Percentiles rank a stretch among this genome's conserved stretches.
phyloP scores from a whole-genome alignment of 2,113 vertebrate species.

The Chloropsis cyanopogon region DNA sequence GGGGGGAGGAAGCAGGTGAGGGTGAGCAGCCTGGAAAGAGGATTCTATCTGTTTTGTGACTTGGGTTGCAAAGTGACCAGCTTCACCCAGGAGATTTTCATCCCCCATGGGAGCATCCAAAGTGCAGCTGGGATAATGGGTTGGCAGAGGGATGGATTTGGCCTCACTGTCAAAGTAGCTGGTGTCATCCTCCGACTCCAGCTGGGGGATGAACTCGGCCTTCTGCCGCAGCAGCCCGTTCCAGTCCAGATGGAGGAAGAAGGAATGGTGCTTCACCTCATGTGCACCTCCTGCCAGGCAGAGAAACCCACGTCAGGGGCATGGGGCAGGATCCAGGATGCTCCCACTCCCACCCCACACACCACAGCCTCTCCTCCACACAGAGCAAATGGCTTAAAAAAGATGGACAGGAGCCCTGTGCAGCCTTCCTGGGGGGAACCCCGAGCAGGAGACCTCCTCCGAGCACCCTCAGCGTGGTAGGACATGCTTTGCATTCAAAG shows the following conservation, averaged over 20 bases:
- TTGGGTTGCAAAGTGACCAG: accelerated
- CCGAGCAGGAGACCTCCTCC: background rate
- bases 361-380: background rate
- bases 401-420: background rate
- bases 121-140: background rate
- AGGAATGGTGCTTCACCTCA: constrained; percentile 91
- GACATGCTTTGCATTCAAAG: background rate
- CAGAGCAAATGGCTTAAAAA: background rate
- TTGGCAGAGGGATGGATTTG: background rate
- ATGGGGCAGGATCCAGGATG: accelerated
- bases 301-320: background rate
- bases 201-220: constrained; percentile 94
- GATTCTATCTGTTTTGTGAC: background rate
- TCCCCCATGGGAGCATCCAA: accelerated
- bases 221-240: constrained; percentile 92
- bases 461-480: accelerated
- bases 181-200: constrained; percentile 94
- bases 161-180: constrained; percentile 97
- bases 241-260: constrained; percentile 92
- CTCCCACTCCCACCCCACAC: background rate
- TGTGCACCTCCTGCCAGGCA: constrained; percentile 80
- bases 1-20: background rate
- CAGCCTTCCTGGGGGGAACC: background rate
- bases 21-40: background rate
- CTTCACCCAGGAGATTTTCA: background rate